Evolutionary conservation across 2,888 invertebrate species (phyloP).

Genomic region (Diabrotica balteata): DNA sequence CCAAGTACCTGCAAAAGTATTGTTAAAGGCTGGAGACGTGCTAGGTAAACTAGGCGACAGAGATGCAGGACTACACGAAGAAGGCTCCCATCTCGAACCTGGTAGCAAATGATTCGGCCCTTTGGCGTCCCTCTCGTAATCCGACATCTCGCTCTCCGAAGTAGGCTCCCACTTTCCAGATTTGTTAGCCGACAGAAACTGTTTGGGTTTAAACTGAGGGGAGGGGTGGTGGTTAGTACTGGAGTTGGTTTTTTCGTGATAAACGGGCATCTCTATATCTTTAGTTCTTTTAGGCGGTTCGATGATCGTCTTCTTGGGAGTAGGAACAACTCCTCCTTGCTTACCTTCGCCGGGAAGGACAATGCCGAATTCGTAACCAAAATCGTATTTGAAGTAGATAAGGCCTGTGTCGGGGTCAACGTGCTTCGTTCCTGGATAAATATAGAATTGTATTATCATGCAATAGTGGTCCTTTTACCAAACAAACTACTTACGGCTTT

Average conservation of each 20-base stretch:
- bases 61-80: slow-evolving; percentile 66
- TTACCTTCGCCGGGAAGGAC: slow-evolving; percentile 73
- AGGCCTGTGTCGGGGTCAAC: slow-evolving; percentile 78
- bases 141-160: slow-evolving; percentile 70
- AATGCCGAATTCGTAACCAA: slow-evolving; percentile 80
- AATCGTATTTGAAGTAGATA: slow-evolving; percentile 83
- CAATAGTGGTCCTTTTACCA: no score
- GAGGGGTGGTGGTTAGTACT: slow-evolving; percentile 39
- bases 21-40: slow-evolving; percentile 64
- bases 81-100: slow-evolving; percentile 59
- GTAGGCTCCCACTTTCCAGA: slow-evolving; percentile 69
- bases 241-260: slow-evolving; percentile 66
- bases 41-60: slow-evolving; percentile 68
- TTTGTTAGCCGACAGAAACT: slow-evolving; percentile 57
- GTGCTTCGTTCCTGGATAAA: slow-evolving; percentile 72
- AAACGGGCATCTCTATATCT: slow-evolving; percentile 72
- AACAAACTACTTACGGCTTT: no score
- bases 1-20: slow-evolving; percentile 53
- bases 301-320: slow-evolving; percentile 60
- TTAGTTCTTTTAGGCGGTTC: slow-evolving; percentile 65
- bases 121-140: slow-evolving; percentile 62
- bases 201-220: slow-evolving; percentile 59
- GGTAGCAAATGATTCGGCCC: slow-evolving; percentile 54
- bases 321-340: slow-evolving; percentile 58
- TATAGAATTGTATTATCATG: slow-evolving; percentile 4